Evolutionary conservation across 1,140 invertebrate species (phyloP).

Genomic region (Tetragnatha versicolor): DNA sequence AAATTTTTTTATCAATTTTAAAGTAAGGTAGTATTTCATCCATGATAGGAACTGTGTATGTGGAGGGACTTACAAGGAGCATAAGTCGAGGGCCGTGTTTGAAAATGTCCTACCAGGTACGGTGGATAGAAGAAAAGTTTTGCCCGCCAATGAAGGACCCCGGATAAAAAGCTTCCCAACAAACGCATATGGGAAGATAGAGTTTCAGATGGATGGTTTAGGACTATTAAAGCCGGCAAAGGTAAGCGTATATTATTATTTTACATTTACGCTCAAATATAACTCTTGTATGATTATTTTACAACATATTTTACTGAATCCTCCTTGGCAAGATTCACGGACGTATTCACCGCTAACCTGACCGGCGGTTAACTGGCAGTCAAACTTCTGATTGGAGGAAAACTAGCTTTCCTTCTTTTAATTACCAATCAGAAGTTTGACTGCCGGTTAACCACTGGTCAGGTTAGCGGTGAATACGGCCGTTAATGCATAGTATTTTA

Average conservation of each 20-base stretch:
- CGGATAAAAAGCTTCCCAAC: constrained; percentile 44
- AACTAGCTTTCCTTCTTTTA: not conserved
- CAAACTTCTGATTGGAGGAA: not conserved
- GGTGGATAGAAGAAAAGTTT: constrained; percentile 25
- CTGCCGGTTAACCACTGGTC: too few species aligned
- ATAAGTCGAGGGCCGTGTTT: constrained; percentile 16
- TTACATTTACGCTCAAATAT: too few species aligned
- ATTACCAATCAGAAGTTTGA: not conserved
- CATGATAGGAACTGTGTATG: constrained; percentile 37
- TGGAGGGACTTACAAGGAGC: constrained; percentile 40
- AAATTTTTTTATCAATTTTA: not conserved
- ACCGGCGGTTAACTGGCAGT: too few species aligned
- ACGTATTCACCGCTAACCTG: too few species aligned
- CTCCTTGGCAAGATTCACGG: too few species aligned
- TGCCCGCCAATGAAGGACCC: constrained; percentile 35
- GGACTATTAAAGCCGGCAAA: constrained; percentile 50
- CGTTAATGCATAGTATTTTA: too few species aligned
- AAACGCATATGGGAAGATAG: constrained; percentile 50
- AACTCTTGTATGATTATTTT: too few species aligned
- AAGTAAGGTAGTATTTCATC: not conserved
- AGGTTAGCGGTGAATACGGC: too few species aligned
- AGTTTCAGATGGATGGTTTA: constrained; percentile 52
- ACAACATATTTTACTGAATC: too few species aligned
- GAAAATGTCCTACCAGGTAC: constrained; percentile 32
- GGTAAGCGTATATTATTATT: not conserved